Base-by-base conservation (phyloP, 2,888 invertebrate genomes). In the Platycnemis pennipes region DNA sequence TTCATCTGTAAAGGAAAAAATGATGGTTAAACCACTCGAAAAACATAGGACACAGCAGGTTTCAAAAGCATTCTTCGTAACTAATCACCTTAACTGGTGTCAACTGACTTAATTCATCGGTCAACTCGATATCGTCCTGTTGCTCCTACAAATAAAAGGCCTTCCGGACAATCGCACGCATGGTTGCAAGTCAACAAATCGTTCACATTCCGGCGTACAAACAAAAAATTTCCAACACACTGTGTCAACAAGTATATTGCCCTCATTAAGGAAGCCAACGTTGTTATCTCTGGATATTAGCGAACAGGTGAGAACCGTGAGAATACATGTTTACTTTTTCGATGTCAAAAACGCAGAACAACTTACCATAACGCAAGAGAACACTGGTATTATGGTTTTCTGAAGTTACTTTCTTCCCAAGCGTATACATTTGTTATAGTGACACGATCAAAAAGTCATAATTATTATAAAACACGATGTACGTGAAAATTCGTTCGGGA, bases 81-180 rank as follows among this genome's bases (percentile, higher is more conserved):
- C 91, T 63, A 91, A 69, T 77, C 77, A 77, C 91, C 91, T 91
- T 91, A 91, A 91, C 91, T n/a, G 63, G 91, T 13, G 91, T 91
- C 69, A 91, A 91, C 11, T 69, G 91, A 44, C 91, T 91, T n/a
- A n/a, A 91, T 63, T 91, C 91, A 91, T 91, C 69, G 91, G 91
- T 91, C 91, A 91, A 91, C 63, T 91, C 91, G 44, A 91, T 44
- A 69, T 63, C 69, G 7, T 91, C 63, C 44, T 56, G 56, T 22
- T 42, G 63, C 91, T 91, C 91, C 91, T 91, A 45, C 7, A 13
- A 22, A 91, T 26, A 44, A 56, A 31, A 5, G 22, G n/a, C 16
- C 77, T 37, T 31, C 16, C 16, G 63, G n/a, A 13, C 16, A 22
- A 22, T 26, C 13, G 4, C 44, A 69, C 69, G 26, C 26, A 44